Evolutionary conservation across 2,113 vertebrate species (phyloP).

Genomic region (Dinomys branickii): DNA sequence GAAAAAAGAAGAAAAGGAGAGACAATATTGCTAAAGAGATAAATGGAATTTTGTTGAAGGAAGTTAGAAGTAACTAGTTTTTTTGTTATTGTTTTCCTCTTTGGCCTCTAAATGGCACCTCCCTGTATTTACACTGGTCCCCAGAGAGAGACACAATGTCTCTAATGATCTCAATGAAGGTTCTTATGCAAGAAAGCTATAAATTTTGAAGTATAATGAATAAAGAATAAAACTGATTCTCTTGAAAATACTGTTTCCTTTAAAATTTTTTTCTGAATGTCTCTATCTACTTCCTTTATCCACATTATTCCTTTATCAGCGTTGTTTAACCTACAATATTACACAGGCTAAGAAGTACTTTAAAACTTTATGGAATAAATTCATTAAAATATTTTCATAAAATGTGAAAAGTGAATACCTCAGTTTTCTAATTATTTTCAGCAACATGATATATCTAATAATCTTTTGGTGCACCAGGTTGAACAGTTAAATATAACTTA

Average conservation of each 20-base stretch:
- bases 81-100: neutral
- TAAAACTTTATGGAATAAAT: neutral
- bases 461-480: slow-evolving; percentile 25
- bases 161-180: neutral
- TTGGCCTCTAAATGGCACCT: neutral
- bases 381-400: slow-evolving; percentile 44
- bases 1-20: neutral
- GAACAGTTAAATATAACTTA: slow-evolving; percentile 35
- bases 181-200: neutral
- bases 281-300: neutral
- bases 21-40: neutral
- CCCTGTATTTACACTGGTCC: neutral
- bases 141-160: neutral
- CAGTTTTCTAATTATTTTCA: slow-evolving; percentile 45
- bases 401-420: slow-evolving; percentile 12
- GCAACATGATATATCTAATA: neutral
- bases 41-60: neutral
- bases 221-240: neutral
- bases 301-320: neutral
- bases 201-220: neutral
- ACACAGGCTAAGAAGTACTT: neutral
- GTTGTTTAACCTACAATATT: slow-evolving; percentile 37
- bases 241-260: neutral
- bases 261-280: slow-evolving; percentile 38
- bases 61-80: neutral